phyloP scores from a whole-genome alignment of 2,113 vertebrate genomes.

The Amia ocellicauda region DNA sequence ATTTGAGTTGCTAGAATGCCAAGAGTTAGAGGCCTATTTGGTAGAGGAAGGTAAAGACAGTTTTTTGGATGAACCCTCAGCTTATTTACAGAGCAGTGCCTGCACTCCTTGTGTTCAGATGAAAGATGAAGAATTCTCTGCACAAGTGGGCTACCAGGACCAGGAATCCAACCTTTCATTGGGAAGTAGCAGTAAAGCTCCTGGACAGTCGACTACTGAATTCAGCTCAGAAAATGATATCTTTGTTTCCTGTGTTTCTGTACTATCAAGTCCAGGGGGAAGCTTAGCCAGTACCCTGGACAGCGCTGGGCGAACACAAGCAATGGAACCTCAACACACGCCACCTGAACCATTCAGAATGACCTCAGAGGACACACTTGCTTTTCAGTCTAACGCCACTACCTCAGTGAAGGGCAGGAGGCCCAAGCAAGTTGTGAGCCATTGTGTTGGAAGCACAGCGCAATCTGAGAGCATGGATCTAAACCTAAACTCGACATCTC shows the following conservation, averaged over 20 bases:
- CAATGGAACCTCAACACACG: constrained; percentile 46
- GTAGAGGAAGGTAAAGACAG: constrained; percentile 39
- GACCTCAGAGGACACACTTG: constrained; percentile 57
- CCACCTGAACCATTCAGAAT: constrained; percentile 46
- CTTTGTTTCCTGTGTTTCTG: constrained; percentile 62
- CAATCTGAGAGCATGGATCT: constrained; percentile 42
- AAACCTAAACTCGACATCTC: constrained; percentile 53
- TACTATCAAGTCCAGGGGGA: constrained; percentile 54
- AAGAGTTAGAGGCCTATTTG: constrained; percentile 62
- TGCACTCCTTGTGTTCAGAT: neutral
- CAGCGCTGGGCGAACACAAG: constrained; percentile 36
- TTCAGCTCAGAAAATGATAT: constrained; percentile 59
- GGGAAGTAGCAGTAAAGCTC: constrained; percentile 29
- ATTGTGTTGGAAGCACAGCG: constrained; percentile 40
- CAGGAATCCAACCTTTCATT: constrained; percentile 23
- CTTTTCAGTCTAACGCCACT: constrained; percentile 43
- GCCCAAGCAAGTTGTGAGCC: constrained; percentile 13
- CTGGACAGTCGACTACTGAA: constrained; percentile 35
- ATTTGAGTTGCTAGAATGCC: constrained; percentile 72
- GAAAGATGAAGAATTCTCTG: neutral
- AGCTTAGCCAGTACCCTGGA: constrained; percentile 49
- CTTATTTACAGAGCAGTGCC: constrained; percentile 4
- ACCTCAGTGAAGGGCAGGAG: constrained; percentile 37
- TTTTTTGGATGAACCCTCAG: neutral
- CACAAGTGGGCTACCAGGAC: constrained; percentile 7